Evolutionary conservation across 2,113 vertebrate species (phyloP).

Genomic region (Bos javanicus): DNA sequence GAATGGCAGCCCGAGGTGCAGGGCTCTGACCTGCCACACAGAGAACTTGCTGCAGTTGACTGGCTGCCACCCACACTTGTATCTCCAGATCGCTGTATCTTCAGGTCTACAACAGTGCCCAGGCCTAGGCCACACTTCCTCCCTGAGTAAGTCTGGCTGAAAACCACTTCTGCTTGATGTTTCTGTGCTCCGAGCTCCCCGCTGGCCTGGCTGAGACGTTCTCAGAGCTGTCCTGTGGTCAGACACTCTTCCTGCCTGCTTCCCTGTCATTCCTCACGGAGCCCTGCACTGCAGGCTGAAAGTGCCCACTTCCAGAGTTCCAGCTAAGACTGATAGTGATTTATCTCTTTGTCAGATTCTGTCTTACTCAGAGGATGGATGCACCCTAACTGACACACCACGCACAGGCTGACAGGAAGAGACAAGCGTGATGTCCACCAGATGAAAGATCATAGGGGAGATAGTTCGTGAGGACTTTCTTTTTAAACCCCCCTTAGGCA

Average conservation of each 20-base stretch:
- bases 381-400: background rate
- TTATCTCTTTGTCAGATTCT: background rate
- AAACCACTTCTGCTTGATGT: background rate
- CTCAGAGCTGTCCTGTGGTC: background rate
- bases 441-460: background rate
- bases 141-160: background rate
- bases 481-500: background rate
- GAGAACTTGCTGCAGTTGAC: background rate
- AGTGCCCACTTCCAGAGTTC: background rate
- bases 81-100: background rate
- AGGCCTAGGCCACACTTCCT: background rate
- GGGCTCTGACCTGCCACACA: background rate
- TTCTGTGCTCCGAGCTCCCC: background rate
- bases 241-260: background rate
- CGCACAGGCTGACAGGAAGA: background rate
- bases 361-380: conserved; percentile 1
- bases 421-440: background rate
- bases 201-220: background rate
- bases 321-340: background rate
- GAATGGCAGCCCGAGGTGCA: background rate
- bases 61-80: background rate
- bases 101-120: background rate
- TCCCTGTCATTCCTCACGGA: background rate
- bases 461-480: background rate
- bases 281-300: background rate